Conservation (phyloP, 2,888 invertebrate genomes). For the Ichneumoninae sp. region DNA sequence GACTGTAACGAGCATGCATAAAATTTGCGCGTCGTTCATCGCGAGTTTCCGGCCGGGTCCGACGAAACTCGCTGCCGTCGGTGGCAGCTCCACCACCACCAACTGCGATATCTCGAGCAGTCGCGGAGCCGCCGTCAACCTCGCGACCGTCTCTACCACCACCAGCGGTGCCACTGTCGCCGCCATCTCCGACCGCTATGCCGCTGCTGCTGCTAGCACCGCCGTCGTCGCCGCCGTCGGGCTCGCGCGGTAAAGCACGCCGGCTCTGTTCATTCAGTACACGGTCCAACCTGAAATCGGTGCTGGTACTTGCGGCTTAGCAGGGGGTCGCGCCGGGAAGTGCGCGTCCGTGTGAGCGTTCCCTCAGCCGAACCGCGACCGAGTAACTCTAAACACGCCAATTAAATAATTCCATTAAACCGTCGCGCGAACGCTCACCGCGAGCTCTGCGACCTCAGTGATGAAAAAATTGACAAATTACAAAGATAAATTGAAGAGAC, state of each 20-base stretch:
- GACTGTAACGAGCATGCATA: conserved; percentile 12
- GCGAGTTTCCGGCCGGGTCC: conserved; percentile 58
- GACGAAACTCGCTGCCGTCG: conserved; percentile 55
- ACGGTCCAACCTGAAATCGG: conserved; percentile 66
- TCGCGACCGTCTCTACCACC: conserved; percentile 50
- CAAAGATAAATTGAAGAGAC: not conserved
- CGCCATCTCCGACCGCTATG: conserved; percentile 47
- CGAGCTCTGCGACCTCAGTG: not conserved
- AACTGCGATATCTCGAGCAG: conserved; percentile 51
- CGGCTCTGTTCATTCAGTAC: conserved; percentile 68
- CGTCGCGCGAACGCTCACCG: not conserved
- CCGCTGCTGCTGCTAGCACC: conserved; percentile 48
- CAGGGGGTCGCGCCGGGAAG: conserved; percentile 38
- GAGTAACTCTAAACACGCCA: not conserved
- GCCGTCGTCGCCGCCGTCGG: conserved; percentile 45
- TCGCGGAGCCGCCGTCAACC: conserved; percentile 58
- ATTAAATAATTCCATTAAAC: not conserved
- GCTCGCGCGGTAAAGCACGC: conserved; percentile 67
- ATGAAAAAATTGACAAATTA: not conserved
- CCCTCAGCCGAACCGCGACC: not conserved
- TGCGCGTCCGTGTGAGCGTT: conserved; percentile 36
- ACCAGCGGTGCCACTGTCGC: conserved; percentile 37
- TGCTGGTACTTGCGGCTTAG: conserved; percentile 56
- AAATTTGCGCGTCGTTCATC: conserved; percentile 42
- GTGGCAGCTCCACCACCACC: conserved; percentile 58